Evolutionary conservation across 2,113 vertebrate species (phyloP).

Genomic region (Numida meleagris): DNA sequence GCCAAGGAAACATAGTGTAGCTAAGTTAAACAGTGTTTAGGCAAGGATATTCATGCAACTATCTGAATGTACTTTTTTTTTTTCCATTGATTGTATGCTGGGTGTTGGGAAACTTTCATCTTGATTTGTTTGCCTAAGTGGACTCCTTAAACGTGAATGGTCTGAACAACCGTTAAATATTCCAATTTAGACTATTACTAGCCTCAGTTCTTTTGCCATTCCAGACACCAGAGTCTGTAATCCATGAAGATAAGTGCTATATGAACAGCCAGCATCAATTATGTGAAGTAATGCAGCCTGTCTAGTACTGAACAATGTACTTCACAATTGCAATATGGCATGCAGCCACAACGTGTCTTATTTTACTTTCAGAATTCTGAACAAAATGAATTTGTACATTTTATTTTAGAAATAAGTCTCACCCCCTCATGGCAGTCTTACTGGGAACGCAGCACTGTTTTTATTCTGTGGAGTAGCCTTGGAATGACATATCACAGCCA

Average conservation of each 20-base stretch:
- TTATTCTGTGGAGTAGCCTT: not conserved
- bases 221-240: not conserved
- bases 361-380: not conserved
- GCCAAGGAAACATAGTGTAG: not conserved
- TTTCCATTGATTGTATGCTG: not conserved
- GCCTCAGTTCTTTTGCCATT: not conserved
- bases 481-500: not conserved
- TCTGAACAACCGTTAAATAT: not conserved
- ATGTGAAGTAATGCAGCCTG: not conserved
- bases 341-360: not conserved
- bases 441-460: accelerated
- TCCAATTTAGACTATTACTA: not conserved
- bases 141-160: not conserved
- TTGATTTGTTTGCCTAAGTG: not conserved
- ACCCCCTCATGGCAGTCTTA: not conserved
- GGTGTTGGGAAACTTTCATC: not conserved
- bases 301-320: not conserved
- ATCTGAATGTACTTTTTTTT: not conserved
- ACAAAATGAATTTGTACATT: too few relatives aligned
- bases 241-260: not conserved
- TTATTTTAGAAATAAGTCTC: too few relatives aligned
- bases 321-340: not conserved
- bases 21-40: not conserved
- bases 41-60: not conserved
- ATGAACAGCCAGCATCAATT: not conserved